These are phyloP conservation scores for Phengaris arion DNA, from an alignment of 2,888 invertebrate species.

Conservation along the genomic window DNA sequence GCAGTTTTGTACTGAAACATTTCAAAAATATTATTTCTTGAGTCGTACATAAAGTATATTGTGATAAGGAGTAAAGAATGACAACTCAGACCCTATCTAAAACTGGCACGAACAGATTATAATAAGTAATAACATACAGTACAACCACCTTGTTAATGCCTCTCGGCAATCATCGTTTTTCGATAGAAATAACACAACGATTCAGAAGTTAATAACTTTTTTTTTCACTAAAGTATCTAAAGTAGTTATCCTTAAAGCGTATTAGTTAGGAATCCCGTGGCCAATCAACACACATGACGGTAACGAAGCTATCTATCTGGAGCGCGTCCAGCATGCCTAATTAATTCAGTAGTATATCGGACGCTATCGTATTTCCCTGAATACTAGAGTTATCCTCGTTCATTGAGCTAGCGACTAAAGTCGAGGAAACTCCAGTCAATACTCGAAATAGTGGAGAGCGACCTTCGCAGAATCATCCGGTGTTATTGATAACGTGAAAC, in stretches of 20 bases:
- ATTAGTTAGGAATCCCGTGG: not conserved
- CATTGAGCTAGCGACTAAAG: not conserved
- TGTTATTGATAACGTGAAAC: too few relatives aligned
- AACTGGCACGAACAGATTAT: too few relatives aligned
- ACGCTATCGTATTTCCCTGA: not conserved
- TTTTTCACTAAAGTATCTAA: too few relatives aligned
- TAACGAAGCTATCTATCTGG: not conserved
- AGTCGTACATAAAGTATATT: too few relatives aligned
- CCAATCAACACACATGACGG: not conserved
- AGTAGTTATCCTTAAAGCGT: not conserved
- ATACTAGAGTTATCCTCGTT: not conserved
- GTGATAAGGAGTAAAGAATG: too few relatives aligned
- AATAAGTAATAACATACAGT: too few relatives aligned
- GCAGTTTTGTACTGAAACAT: not conserved
- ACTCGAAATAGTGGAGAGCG: not conserved
- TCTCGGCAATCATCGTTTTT: too few relatives aligned
- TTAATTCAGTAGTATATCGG: not conserved
- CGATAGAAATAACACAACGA: not conserved
- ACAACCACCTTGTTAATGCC: too few relatives aligned
- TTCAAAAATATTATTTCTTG: not conserved
- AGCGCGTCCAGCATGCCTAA: not conserved
- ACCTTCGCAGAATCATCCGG: too few relatives aligned
- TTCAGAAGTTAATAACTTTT: not conserved
- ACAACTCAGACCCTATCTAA: too few relatives aligned
- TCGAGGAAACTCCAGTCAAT: not conserved